phyloP scores from a whole-genome alignment of 2,888 invertebrate genomes.

The Iselma pallidipennis region DNA sequence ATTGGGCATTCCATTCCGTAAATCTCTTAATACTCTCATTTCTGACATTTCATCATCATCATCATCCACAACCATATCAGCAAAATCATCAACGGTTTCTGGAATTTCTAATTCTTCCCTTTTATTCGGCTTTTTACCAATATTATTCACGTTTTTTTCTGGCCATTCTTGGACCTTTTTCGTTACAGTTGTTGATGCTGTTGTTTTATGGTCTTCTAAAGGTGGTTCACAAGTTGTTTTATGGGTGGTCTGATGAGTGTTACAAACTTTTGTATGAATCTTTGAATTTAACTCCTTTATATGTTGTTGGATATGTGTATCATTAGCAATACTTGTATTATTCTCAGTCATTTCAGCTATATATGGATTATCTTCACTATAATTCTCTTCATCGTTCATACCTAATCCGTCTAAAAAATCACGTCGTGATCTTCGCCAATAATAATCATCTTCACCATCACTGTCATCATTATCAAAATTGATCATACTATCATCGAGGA shows the following conservation, averaged over 20 bases:
- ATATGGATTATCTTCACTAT: slow-evolving; percentile 32
- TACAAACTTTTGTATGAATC: background rate
- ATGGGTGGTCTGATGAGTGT: too few species aligned
- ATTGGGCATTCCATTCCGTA: background rate
- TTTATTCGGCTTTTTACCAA: background rate
- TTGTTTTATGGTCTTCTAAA: too few species aligned
- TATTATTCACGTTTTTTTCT: background rate
- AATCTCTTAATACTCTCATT: background rate
- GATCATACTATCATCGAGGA: slow-evolving; percentile 11
- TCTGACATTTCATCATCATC: background rate
- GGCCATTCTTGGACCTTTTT: background rate
- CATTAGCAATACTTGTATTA: slow-evolving; percentile 13
- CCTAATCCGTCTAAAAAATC: slow-evolving; percentile 29
- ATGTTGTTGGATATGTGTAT: slow-evolving; percentile 6
- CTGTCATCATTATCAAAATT: slow-evolving; percentile 20
- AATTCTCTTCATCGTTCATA: slow-evolving; percentile 38
- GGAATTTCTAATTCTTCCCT: background rate
- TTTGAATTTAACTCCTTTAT: background rate
- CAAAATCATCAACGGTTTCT: slow-evolving; percentile 18
- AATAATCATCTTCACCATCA: slow-evolving; percentile 10
- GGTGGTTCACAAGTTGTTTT: too few species aligned
- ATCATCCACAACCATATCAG: slow-evolving; percentile 7
- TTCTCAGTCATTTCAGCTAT: slow-evolving; percentile 5
- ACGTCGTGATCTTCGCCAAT: slow-evolving; percentile 18
- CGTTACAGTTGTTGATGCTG: slow-evolving; percentile 3